Evolutionary conservation across 2,797 vertebrate genomes (phyloP).

Genomic region (Bucorvus abyssinicus): DNA sequence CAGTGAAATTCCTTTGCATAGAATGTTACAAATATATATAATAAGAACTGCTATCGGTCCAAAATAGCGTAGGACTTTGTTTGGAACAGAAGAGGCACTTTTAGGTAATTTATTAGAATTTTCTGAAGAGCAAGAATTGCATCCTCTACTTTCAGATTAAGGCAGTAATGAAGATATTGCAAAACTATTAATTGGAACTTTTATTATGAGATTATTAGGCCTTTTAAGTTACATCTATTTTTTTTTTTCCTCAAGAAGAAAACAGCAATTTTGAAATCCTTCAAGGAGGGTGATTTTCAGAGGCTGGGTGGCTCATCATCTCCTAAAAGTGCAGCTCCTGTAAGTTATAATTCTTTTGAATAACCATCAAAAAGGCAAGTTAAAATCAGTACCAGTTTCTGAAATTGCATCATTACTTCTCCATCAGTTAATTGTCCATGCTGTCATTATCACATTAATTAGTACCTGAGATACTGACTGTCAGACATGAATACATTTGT

Average conservation of each 20-base stretch:
- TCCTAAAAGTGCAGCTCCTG: background rate
- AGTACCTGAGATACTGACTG: constrained; percentile 48
- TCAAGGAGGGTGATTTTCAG: background rate
- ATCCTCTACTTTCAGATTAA: background rate
- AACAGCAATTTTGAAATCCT: background rate
- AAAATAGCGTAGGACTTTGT: background rate
- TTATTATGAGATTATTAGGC: background rate
- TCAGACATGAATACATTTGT: constrained; percentile 56
- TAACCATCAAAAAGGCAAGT: constrained; percentile 14
- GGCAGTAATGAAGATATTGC: background rate
- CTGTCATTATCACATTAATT: constrained; percentile 57
- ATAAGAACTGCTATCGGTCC: background rate
- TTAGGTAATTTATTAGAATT: background rate
- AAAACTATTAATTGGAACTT: background rate
- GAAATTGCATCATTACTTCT: constrained; percentile 46
- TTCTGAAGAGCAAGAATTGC: background rate
- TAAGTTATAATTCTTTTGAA: constrained; percentile 13
- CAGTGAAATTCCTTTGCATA: background rate
- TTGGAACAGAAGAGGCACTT: background rate
- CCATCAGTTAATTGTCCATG: constrained; percentile 56
- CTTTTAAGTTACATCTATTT: background rate
- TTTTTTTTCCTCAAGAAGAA: background rate
- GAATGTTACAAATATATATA: background rate
- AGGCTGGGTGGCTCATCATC: background rate
- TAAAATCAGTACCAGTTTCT: constrained; percentile 39